Base-by-base conservation (phyloP, 2,113 vertebrate species). In the Papio anubis region DNA sequence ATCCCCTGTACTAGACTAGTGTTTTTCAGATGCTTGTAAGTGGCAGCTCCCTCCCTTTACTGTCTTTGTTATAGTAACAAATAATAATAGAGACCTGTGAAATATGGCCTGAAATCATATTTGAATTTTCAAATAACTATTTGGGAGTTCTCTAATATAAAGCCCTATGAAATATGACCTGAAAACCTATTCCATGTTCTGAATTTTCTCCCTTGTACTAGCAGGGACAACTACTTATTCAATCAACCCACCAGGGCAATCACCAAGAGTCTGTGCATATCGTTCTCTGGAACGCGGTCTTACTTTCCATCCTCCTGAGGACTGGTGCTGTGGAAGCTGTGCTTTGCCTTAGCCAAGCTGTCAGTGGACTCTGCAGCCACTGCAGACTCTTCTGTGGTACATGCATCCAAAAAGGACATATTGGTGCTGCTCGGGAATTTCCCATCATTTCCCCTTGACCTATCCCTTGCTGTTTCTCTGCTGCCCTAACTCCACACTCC, bases 291-390 rank as follows among this genome's bases (percentile, higher is more conserved):
- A 99, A 99, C 78, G 89, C 98, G 0, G 96, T 99, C 17, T 98
- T 99, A 35, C 99, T 99, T 98, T 99, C 98, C 98, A 98, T 99
- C 30, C 97, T 99, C 45, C 96, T 99, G 98, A 76, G 95, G 11
- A 96, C 99, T 0, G 98, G 98, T 16, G 12, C 93, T 3, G 70
- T 99, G 8, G 40, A 80, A 80, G 64, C 98, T 73, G 61, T 98
- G 64, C 99, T 99, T 64, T 99, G 99, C 61, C 98, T 98, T 86
- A 98, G 99, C 93, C 99, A 99, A 98, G 98, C 99, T 8, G 45
- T 99, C 96, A 99, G 98, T 68, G 99, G 99, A 90, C 99, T 99
- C 95, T 45, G 99, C 1, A 99, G 99, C 21, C 61, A 99, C 98
- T 14, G 27, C 61, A 64, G 61, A 64, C 61, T 64, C 97, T 76